Evolutionary conservation across 2,113 vertebrate species (phyloP).

Genomic region (Pycnonotus jocosus): DNA sequence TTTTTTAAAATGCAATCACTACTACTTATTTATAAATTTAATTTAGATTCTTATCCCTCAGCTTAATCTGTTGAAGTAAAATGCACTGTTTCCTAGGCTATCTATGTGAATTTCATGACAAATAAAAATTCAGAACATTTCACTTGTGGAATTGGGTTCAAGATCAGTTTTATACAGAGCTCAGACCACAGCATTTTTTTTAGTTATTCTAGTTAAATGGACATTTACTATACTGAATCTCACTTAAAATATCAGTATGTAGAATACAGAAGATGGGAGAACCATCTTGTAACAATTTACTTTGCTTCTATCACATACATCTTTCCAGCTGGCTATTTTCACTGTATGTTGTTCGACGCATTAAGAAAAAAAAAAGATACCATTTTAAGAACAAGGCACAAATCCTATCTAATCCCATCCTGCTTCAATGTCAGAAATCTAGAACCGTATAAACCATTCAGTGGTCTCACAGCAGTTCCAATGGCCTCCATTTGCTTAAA

Average conservation of each 20-base stretch:
- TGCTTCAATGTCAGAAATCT: background rate
- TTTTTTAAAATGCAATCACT: background rate
- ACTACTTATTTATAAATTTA: background rate
- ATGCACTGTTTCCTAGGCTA: background rate
- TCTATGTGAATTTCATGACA: background rate
- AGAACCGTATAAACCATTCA: background rate
- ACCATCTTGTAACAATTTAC: background rate
- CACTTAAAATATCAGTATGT: background rate
- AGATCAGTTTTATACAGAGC: background rate
- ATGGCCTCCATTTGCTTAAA: background rate
- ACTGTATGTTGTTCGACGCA: accelerated
- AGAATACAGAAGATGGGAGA: background rate
- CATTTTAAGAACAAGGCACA: background rate
- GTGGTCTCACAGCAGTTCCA: background rate
- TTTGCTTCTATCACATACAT: background rate
- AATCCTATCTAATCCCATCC: background rate
- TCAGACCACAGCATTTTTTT: background rate
- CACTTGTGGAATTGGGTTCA: accelerated
- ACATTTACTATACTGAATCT: background rate
- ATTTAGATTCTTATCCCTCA: background rate
- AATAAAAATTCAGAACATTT: background rate
- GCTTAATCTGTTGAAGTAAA: background rate
- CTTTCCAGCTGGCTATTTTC: background rate
- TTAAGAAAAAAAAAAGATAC: background rate
- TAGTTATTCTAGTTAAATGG: background rate